Evolutionary conservation across 2,888 invertebrate species (phyloP).

Genomic region (Tipula unca): DNA sequence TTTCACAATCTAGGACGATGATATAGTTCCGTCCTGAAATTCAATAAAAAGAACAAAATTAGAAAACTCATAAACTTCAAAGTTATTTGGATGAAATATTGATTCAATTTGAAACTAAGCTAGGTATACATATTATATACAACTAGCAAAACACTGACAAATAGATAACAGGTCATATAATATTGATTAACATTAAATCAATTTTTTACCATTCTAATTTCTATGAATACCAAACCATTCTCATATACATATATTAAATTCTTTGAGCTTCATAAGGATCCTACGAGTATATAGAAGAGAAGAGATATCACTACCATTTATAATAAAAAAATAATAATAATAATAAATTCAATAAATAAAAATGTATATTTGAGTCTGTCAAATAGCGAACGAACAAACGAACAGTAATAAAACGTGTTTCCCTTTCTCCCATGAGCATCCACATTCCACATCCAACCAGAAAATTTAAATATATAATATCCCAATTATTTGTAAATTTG

Average conservation of each 20-base stretch:
- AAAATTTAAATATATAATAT: neutral
- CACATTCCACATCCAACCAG: neutral
- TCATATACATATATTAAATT: neutral
- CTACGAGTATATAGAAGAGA: neutral
- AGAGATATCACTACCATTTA: constrained; percentile 8
- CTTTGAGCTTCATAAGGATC: neutral
- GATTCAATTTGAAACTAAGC: neutral
- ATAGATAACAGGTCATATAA: neutral
- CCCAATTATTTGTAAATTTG: neutral
- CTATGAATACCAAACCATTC: neutral
- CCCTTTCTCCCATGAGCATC: neutral
- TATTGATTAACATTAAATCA: neutral
- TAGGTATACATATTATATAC: neutral
- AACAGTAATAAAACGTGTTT: neutral
- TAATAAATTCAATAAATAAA: constrained; percentile 8
- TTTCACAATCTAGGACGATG: neutral
- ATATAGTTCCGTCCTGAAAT: neutral
- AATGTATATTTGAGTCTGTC: constrained; percentile 4
- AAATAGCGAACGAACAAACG: neutral
- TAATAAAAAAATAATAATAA: neutral
- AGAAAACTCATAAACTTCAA: neutral
- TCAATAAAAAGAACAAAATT: neutral
- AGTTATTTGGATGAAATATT: neutral
- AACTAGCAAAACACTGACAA: neutral
- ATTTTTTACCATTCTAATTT: neutral